phyloP scores from a whole-genome alignment of 2,888 invertebrate species.

The Cheilosia scutellata region DNA sequence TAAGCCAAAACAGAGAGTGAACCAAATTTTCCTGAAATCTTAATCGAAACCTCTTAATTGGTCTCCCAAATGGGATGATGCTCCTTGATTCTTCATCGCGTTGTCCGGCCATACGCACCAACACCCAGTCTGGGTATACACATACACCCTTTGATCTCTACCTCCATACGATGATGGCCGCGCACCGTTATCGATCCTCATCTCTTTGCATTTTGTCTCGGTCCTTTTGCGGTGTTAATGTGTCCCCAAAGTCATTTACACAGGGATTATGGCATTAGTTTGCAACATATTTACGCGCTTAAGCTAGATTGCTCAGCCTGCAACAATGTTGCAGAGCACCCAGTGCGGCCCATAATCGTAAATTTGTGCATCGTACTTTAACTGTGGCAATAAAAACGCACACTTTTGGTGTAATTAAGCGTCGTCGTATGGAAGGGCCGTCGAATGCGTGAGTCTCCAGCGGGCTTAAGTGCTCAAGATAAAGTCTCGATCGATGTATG shows the following conservation, averaged over 20 bases:
- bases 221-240: conserved; percentile 8
- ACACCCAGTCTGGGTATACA: conserved; percentile 5
- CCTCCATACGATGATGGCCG: conserved; percentile 1
- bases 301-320: conserved; percentile 66
- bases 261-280: conserved; percentile 36
- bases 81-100: conserved; percentile 22
- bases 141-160: conserved; percentile 45
- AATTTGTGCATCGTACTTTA: conserved; percentile 64
- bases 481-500: conserved; percentile 9
- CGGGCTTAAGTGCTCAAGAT: conserved; percentile 69
- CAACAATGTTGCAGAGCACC: conserved; percentile 72
- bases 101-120: not conserved
- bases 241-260: conserved; percentile 48
- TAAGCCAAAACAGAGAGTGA: conserved; percentile 31
- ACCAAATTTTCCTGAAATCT: conserved; percentile 53
- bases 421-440: conserved; percentile 5
- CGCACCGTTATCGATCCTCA: conserved; percentile 49
- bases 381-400: conserved; percentile 71
- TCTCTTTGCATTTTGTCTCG: conserved; percentile 17
- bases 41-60: conserved; percentile 56
- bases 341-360: conserved; percentile 60
- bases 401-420: conserved; percentile 63
- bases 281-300: conserved; percentile 66
- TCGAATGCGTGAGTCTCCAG: conserved; percentile 66
- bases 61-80: conserved; percentile 51